Evolutionary conservation across 2,113 vertebrate species (phyloP).

Genomic region (Serranochromis macrocephalus): DNA sequence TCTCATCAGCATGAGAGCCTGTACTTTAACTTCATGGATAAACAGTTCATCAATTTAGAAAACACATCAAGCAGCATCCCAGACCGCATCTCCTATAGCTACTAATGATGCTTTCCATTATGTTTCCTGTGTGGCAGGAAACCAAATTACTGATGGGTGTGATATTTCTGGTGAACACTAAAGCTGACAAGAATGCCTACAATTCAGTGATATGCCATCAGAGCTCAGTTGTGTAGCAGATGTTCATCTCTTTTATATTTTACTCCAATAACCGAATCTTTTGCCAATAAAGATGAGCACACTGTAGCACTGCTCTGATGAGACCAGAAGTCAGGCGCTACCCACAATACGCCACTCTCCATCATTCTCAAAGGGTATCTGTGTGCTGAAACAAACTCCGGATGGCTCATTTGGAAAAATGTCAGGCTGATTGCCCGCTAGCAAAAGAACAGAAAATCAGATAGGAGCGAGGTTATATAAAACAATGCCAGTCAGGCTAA

Average conservation of each 20-base stretch:
- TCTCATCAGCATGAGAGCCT: slow-evolving; percentile 14
- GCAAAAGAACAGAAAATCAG: not conserved
- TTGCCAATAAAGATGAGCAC: slow-evolving; percentile 7
- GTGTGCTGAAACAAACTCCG: slow-evolving; percentile 5
- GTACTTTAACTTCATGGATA: not conserved
- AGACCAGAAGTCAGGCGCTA: not conserved
- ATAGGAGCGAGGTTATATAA: slow-evolving; percentile 27
- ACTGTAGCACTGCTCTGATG: not conserved
- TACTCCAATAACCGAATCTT: not conserved
- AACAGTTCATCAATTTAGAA: slow-evolving; percentile 7
- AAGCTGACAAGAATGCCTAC: not conserved
- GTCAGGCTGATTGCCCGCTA: slow-evolving; percentile 3
- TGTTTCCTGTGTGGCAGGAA: not conserved
- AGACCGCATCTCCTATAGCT: not conserved
- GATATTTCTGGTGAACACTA: slow-evolving; percentile 8
- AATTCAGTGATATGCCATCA: not conserved
- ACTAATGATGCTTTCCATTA: slow-evolving; percentile 6
- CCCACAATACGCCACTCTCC: not conserved
- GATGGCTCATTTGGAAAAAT: slow-evolving; percentile 27
- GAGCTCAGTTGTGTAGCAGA: slow-evolving; percentile 6
- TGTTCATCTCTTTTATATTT: slow-evolving; percentile 13
- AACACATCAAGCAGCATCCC: not conserved
- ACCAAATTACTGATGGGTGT: slow-evolving; percentile 14
- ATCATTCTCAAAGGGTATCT: slow-evolving; percentile 13
- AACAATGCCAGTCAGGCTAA: slow-evolving; percentile 37